These are phyloP conservation scores for Tetraneura akinire DNA, from an alignment of 1,140 invertebrate genomes.

Conservation along the genomic window DNA sequence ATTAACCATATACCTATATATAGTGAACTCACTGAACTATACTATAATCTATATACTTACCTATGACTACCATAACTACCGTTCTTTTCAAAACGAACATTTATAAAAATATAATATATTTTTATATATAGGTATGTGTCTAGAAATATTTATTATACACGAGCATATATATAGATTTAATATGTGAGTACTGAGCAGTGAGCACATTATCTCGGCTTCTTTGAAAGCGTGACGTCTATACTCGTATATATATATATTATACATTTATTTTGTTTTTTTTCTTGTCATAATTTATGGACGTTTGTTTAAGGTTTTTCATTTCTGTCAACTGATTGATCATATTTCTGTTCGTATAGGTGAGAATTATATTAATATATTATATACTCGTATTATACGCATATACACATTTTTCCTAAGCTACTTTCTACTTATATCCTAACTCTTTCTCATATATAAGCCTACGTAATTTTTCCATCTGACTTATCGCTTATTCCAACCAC, in stretches of 20 bases:
- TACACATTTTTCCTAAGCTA: no score
- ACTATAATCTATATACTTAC: no score
- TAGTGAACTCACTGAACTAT: no score
- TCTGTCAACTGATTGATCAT: background rate
- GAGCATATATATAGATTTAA: background rate
- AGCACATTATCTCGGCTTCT: background rate
- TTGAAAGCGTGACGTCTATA: background rate
- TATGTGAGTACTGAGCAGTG: background rate
- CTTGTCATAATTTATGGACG: background rate
- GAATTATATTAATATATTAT: background rate
- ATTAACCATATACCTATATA: no score
- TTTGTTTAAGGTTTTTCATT: background rate
- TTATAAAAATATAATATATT: background rate
- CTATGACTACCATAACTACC: no score
- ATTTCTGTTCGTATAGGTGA: background rate
- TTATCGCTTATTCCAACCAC: no score
- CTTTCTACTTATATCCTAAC: no score
- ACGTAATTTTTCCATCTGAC: background rate
- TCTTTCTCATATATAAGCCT: no score
- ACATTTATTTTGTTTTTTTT: background rate
- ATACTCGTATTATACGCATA: background rate
- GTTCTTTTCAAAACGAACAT: background rate
- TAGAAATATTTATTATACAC: conserved; percentile 12
- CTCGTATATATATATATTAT: no score
- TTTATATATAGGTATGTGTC: no score